phyloP scores from a whole-genome alignment of 2,113 vertebrate genomes.

The Aphyosemion australe region DNA sequence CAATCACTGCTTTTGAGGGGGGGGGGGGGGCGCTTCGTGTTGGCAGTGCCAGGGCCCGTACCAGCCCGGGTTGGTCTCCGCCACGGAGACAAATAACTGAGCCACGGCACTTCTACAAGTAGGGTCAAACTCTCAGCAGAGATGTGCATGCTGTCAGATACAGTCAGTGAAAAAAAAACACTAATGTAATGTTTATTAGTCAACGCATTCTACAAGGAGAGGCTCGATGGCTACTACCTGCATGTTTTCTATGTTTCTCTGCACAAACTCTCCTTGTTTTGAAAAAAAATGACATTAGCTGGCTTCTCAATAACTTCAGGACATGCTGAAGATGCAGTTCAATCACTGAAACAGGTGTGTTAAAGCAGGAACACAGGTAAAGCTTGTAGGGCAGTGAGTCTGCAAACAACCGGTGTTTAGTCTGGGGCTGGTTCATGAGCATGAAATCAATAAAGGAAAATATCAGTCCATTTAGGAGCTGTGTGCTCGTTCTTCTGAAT shows the following conservation, averaged over 20 bases:
- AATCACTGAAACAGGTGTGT: too few relatives aligned
- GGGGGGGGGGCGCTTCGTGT: constrained; percentile 55
- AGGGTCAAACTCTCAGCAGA: constrained; percentile 26
- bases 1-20: constrained; percentile 89
- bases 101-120: constrained; percentile 40
- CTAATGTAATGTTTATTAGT: not conserved
- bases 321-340: too few relatives aligned
- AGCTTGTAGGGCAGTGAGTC: too few relatives aligned
- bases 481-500: not conserved
- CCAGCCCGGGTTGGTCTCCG: constrained; percentile 85
- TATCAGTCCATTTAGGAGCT: not conserved
- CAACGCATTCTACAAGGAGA: not conserved
- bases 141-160: not conserved
- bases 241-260: too few relatives aligned
- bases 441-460: not conserved
- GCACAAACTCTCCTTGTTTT: too few relatives aligned
- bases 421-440: too few relatives aligned
- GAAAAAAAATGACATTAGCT: too few relatives aligned
- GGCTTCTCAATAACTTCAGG: too few relatives aligned
- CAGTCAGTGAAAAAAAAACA: not conserved
- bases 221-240: too few relatives aligned
- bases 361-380: too few relatives aligned
- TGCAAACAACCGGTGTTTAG: too few relatives aligned
- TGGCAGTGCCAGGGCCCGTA: constrained; percentile 79
- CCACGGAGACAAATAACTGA: constrained; percentile 70